Evolutionary conservation across 2,113 vertebrate genomes (phyloP), one percentile per base, ranked within the genome.

Genomic region (Nannobrachium achirus): DNA sequence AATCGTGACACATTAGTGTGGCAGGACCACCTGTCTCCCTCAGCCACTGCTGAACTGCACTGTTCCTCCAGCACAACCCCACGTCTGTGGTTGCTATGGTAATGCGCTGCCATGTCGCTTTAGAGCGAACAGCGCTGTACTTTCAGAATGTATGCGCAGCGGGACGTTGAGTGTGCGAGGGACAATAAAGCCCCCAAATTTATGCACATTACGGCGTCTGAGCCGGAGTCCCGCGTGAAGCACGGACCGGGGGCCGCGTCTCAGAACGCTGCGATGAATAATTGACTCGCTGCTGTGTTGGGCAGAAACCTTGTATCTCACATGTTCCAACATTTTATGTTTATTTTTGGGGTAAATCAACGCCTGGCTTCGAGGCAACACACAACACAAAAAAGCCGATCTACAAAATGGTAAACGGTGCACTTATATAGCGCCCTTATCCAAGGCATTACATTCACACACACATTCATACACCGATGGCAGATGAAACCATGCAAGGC

Each of bases 251-350:
- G 33, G n/a, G n/a, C n/a, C 41, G 1, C 2, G 33, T 69, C 64
- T 56, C 40, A 44, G 2, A 59, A 41, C 56, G 73, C 73, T 59
- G 66, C 57, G 46, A 78, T 10, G 8, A 48, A 73, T 75, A 73
- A 80, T 20, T 76, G 76, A 60, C 80, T 71, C 25, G 25, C 6
- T 5, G 25, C 25, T 33, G 25, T 33, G 25, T 5, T 33, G 25
- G 25, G 25, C 25, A 33, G 25, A 33, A 33, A 33, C 25, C 25
- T 33, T 33, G 25, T 33, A 33, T 33, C 25, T 33, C 25, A n/a
- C 25, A 33, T 33, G 6, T 33, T 33, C 6, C 25, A 33, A 33
- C 25, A 33, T 33, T 33, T 33, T 33, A 33, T 33, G 25, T 33
- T 33, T 33, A 3, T 33, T 33, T 33, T 33, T 33, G n/a, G n/a